Evolutionary conservation across 2,888 invertebrate genomes (phyloP).

Genomic region (Labia minor): DNA sequence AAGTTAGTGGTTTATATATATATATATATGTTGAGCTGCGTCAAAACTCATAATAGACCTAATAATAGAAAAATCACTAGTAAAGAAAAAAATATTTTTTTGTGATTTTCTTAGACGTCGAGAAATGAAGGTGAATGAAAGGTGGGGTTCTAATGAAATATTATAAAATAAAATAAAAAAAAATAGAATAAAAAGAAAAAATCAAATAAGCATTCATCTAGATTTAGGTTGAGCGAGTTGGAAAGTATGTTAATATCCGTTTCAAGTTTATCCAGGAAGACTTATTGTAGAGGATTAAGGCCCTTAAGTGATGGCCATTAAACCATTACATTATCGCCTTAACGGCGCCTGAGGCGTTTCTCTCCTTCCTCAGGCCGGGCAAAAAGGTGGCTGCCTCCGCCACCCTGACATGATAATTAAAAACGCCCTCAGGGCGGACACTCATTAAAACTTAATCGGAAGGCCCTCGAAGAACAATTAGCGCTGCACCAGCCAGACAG

Average conservation of each 20-base stretch:
- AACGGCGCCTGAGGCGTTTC: background rate
- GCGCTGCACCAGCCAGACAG: background rate
- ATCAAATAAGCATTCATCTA: too few species aligned
- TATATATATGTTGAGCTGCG: too few species aligned
- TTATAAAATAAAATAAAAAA: too few species aligned
- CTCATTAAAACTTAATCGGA: slow-evolving; percentile 5
- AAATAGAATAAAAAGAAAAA: too few species aligned
- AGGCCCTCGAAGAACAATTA: background rate
- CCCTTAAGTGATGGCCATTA: slow-evolving; percentile 1
- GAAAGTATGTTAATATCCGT: slow-evolving; percentile 1
- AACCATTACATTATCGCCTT: background rate
- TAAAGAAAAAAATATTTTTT: too few species aligned
- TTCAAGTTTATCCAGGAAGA: background rate
- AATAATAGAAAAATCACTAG: too few species aligned
- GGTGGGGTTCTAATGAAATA: too few species aligned
- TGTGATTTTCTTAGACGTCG: too few species aligned
- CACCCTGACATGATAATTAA: slow-evolving; percentile 13
- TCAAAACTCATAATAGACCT: too few species aligned
- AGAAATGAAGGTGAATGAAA: too few species aligned
- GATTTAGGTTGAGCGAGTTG: too few species aligned
- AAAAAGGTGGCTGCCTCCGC: background rate
- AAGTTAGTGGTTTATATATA: too few species aligned
- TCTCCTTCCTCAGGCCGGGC: background rate
- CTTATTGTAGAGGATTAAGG: background rate
- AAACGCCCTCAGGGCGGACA: background rate